Evolutionary conservation across 2,797 vertebrate species (phyloP).

Genomic region (Phaenicophaeus curvirostris): DNA sequence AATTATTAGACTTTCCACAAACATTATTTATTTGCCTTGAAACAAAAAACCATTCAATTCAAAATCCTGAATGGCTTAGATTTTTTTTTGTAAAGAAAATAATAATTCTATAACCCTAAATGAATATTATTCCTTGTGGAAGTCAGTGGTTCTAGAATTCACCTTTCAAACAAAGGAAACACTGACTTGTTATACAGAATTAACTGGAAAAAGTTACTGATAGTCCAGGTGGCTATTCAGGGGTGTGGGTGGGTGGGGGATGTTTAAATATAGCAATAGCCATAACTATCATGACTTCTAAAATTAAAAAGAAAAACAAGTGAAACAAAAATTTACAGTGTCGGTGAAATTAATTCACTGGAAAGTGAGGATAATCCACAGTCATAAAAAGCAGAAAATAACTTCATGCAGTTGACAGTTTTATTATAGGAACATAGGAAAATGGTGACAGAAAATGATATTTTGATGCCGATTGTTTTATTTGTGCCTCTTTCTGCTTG

Average conservation of each 20-base stretch:
- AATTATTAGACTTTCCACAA: slow-evolving; percentile 34
- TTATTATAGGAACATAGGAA: slow-evolving; percentile 68
- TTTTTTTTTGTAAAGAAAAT: neutral
- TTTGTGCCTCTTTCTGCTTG: slow-evolving; percentile 52
- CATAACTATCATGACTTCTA: slow-evolving; percentile 39
- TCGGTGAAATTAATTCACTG: slow-evolving; percentile 58
- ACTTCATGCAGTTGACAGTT: slow-evolving; percentile 59
- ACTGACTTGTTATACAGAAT: slow-evolving; percentile 13
- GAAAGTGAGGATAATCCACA: slow-evolving; percentile 64
- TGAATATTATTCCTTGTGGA: neutral
- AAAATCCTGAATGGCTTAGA: neutral
- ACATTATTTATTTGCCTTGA: slow-evolving; percentile 32
- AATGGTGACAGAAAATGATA: slow-evolving; percentile 69
- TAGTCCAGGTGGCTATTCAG: slow-evolving; percentile 1
- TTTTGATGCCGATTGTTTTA: slow-evolving; percentile 75
- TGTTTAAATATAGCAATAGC: slow-evolving; percentile 55
- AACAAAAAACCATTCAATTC: slow-evolving; percentile 10
- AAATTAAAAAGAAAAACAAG: slow-evolving; percentile 41
- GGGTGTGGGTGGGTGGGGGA: neutral
- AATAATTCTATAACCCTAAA: neutral
- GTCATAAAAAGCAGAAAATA: slow-evolving; percentile 71
- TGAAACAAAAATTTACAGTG: slow-evolving; percentile 55
- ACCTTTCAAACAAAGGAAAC: slow-evolving; percentile 50
- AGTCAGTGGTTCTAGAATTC: neutral
- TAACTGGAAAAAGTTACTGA: slow-evolving; percentile 55